phyloP scores from a whole-genome alignment of 1,140 invertebrate genomes.

The Dreissena polymorpha region DNA sequence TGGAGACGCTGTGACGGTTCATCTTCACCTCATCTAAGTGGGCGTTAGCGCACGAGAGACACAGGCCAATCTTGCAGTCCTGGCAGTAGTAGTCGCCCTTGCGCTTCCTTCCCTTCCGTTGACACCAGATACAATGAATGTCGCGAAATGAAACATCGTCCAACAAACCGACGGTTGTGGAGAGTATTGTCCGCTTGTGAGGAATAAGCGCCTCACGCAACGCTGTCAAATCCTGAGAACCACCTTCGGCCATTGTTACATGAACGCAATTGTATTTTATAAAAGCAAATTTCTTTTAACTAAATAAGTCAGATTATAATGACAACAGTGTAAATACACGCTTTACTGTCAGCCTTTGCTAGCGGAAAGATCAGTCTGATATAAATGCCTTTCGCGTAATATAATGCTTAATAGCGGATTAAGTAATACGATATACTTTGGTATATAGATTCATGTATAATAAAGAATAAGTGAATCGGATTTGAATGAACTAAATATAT shows the following conservation, averaged over 20 bases:
- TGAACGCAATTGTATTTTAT: not conserved
- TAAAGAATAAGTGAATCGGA: no score
- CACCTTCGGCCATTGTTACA: not conserved
- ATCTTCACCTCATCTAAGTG: conserved; percentile 35
- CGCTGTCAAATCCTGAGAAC: not conserved
- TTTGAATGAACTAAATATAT: no score
- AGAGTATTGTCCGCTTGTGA: not conserved
- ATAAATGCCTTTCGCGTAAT: no score
- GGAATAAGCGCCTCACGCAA: not conserved
- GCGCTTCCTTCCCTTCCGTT: conserved; percentile 19
- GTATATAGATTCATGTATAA: no score
- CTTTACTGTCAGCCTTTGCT: no score
- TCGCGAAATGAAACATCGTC: conserved; percentile 17
- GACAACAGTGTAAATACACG: no score
- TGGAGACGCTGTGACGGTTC: conserved; percentile 45
- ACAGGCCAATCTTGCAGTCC: conserved; percentile 42
- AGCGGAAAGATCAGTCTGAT: no score
- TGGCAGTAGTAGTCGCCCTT: conserved; percentile 39
- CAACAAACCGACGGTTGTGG: not conserved
- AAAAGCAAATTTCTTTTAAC: no score
- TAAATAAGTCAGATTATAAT: no score
- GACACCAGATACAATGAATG: conserved; percentile 39
- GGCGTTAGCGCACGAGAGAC: conserved; percentile 14
- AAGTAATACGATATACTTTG: no score
- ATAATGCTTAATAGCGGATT: no score